Percentiles rank a stretch among this genome's conserved stretches.
Evolutionary conservation across 2,113 vertebrate genomes (phyloP).

Genomic region (Misgurnus anguillicaudatus): DNA sequence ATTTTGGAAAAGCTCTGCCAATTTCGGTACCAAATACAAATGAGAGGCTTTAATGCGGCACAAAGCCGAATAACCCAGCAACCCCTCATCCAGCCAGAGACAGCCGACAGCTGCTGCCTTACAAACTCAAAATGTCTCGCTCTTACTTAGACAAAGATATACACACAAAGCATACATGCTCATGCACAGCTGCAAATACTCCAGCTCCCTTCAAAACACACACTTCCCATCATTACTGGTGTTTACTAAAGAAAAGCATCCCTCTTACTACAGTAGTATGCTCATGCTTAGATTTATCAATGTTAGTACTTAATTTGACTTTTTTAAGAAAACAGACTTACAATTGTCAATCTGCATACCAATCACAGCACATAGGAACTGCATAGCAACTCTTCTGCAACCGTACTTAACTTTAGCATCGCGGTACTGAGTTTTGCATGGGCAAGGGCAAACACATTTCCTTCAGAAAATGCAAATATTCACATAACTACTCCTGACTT

Average conservation of each 20-base stretch:
- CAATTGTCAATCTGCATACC: background rate
- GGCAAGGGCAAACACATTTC: no score
- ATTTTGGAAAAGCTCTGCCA: constrained; percentile 59
- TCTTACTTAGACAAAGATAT: constrained; percentile 37
- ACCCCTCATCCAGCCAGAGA: constrained; percentile 56
- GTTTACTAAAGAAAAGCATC: background rate
- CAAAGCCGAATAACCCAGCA: constrained; percentile 43
- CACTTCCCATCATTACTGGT: background rate
- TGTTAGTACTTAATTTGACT: no score
- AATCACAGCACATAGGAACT: no score
- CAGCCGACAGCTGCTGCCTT: constrained; percentile 68
- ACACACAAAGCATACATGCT: constrained; percentile 50
- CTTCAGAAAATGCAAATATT: no score
- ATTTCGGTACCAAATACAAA: constrained; percentile 61
- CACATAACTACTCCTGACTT: no score
- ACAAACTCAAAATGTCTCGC: constrained; percentile 55
- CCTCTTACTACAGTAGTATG: no score
- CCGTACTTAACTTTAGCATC: background rate
- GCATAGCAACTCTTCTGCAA: no score
- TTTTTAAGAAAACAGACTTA: background rate
- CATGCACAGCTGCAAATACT: constrained; percentile 63
- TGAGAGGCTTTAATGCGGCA: constrained; percentile 63
- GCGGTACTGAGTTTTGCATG: background rate
- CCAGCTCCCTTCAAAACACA: constrained; percentile 47
- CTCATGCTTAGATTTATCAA: background rate